phyloP scores from a whole-genome alignment of 1,140 invertebrate genomes.

The Drosophila nebulosa region DNA sequence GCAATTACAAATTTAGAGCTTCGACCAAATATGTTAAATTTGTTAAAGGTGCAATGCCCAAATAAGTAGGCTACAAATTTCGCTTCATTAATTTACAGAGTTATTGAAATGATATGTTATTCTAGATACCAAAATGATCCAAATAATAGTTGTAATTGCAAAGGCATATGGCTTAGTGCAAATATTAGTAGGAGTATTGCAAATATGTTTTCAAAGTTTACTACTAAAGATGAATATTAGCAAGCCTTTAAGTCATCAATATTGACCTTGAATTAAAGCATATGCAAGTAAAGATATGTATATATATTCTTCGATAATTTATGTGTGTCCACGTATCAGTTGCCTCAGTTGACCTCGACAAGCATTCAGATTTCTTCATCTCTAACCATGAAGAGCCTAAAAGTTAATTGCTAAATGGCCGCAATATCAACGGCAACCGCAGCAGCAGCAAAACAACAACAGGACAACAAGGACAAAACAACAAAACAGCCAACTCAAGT shows the following conservation, averaged over 20 bases:
- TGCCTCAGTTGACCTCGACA: neutral
- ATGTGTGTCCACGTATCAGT: neutral
- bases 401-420: conserved; percentile 9
- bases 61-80: neutral
- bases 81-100: neutral
- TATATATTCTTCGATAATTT: neutral
- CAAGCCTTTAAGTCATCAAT: too few species aligned
- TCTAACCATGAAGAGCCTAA: neutral
- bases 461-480: neutral
- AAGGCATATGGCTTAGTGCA: too few species aligned
- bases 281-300: too few species aligned
- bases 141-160: too few species aligned
- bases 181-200: too few species aligned
- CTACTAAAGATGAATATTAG: too few species aligned
- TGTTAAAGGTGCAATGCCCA: too few species aligned
- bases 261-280: neutral
- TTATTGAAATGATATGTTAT: too few species aligned
- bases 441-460: neutral
- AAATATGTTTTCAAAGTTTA: too few species aligned
- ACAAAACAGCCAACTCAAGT: neutral
- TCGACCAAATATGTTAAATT: too few species aligned
- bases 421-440: neutral
- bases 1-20: too few species aligned
- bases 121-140: too few species aligned
- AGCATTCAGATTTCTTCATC: neutral